These are phyloP conservation scores for Dione juno DNA, from an alignment of 2,888 invertebrate species.

Conservation along the genomic window DNA sequence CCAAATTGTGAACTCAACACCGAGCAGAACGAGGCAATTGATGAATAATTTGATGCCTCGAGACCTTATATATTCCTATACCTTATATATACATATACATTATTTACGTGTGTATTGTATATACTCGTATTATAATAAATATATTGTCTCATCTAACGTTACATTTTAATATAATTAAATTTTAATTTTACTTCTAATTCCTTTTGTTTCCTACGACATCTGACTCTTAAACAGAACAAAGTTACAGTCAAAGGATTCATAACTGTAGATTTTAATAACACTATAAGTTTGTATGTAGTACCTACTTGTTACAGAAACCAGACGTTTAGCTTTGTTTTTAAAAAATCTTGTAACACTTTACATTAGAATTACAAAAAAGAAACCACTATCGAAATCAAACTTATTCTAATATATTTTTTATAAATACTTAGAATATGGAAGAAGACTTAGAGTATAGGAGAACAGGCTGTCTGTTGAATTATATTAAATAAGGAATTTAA, in stretches of 20 bases:
- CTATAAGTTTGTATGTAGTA: slow-evolving; percentile 26
- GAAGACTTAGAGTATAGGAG: no score
- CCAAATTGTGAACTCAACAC: no score
- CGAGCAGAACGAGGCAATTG: no score
- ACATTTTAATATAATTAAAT: slow-evolving; percentile 1
- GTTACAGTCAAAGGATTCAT: slow-evolving; percentile 40
- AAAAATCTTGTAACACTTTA: slow-evolving; percentile 30
- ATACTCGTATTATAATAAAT: background rate
- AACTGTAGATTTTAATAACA: slow-evolving; percentile 34
- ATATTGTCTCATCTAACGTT: background rate
- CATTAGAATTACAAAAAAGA: slow-evolving; percentile 1
- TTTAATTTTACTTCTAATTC: background rate
- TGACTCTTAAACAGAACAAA: slow-evolving; percentile 3
- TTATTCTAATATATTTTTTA: no score
- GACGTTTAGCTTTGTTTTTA: slow-evolving; percentile 31
- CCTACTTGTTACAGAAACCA: slow-evolving; percentile 30
- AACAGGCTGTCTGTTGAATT: no score
- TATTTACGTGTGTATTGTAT: background rate
- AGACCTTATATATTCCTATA: no score
- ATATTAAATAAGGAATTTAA: no score
- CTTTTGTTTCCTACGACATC: background rate
- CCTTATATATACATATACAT: background rate
- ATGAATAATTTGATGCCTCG: no score
- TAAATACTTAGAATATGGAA: no score
- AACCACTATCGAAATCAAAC: slow-evolving; percentile 22